Percentiles rank a stretch among this genome's conserved stretches.
These are phyloP conservation scores for Heterocephalus glaber DNA, from an alignment of 2,113 vertebrate genomes.

Conservation along the genomic window DNA sequence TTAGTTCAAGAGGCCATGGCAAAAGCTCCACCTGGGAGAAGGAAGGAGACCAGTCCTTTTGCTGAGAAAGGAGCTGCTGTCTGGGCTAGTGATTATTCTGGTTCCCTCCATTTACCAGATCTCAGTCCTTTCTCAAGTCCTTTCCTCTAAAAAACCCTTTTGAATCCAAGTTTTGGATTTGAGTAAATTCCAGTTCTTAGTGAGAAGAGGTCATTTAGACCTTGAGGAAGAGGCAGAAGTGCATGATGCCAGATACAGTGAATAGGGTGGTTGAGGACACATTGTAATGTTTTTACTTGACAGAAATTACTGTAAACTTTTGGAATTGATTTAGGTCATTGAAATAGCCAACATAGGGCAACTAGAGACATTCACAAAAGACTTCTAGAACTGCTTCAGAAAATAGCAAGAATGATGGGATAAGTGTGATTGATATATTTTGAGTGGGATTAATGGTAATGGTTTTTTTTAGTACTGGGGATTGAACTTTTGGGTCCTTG, in stretches of 20 bases:
- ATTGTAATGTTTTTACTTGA: not conserved
- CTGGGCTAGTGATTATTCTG: too few relatives aligned
- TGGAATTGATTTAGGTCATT: not conserved
- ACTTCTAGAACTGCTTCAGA: not conserved
- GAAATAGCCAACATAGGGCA: not conserved
- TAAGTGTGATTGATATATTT: not conserved
- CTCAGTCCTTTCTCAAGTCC: not conserved
- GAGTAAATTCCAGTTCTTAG: not conserved
- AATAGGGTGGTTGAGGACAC: not conserved
- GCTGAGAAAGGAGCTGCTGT: not conserved
- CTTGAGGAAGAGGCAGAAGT: not conserved
- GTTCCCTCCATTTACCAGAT: not conserved
- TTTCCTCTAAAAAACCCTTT: not conserved
- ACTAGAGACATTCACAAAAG: not conserved
- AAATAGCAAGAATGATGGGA: not conserved
- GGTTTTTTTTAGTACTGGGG: too few relatives aligned
- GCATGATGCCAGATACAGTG: not conserved
- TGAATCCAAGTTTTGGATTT: conserved; percentile 8
- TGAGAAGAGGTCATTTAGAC: not conserved
- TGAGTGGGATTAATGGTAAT: not conserved
- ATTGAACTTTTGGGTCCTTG: too few relatives aligned
- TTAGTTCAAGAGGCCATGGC: not conserved
- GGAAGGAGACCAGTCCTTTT: not conserved
- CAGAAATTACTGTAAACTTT: not conserved
- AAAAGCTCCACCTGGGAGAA: not conserved